These are phyloP conservation scores for Oryzias melastigma DNA, from an alignment of 2,113 vertebrate species.

Conservation along the genomic window DNA sequence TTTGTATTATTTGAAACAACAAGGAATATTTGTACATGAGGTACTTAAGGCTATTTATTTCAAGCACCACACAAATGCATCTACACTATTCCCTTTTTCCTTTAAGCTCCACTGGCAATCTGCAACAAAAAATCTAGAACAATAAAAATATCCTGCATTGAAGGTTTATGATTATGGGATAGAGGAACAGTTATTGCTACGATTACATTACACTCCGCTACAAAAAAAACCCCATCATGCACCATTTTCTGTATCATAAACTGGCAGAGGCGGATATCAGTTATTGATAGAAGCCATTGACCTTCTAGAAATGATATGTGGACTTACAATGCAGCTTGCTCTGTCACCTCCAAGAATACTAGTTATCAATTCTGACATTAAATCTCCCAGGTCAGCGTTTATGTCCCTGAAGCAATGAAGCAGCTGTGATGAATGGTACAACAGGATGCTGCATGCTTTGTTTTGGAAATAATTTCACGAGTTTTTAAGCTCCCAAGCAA, in stretches of 20 bases:
- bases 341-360: slow-evolving; percentile 62
- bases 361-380: slow-evolving; percentile 61
- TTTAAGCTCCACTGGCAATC: not conserved
- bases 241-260: slow-evolving; percentile 27
- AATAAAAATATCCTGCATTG: slow-evolving; percentile 20
- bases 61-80: too few species aligned
- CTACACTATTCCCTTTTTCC: not conserved
- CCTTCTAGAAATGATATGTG: slow-evolving; percentile 68
- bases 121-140: slow-evolving; percentile 15
- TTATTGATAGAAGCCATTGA: slow-evolving; percentile 60
- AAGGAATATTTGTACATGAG: too few species aligned
- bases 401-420: slow-evolving; percentile 45
- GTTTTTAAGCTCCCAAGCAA: slow-evolving; percentile 52
- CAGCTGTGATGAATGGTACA: slow-evolving; percentile 54
- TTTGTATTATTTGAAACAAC: too few species aligned
- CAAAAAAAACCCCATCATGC: not conserved
- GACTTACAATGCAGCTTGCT: slow-evolving; percentile 58
- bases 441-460: slow-evolving; percentile 30
- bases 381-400: slow-evolving; percentile 66
- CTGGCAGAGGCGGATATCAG: slow-evolving; percentile 40
- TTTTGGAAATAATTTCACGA: slow-evolving; percentile 59
- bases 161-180: slow-evolving; percentile 17
- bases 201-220: slow-evolving; percentile 10
- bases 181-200: slow-evolving; percentile 13
- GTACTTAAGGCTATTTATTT: too few species aligned